phyloP scores from a whole-genome alignment of 2,113 vertebrate species.

The Sander vitreus region DNA sequence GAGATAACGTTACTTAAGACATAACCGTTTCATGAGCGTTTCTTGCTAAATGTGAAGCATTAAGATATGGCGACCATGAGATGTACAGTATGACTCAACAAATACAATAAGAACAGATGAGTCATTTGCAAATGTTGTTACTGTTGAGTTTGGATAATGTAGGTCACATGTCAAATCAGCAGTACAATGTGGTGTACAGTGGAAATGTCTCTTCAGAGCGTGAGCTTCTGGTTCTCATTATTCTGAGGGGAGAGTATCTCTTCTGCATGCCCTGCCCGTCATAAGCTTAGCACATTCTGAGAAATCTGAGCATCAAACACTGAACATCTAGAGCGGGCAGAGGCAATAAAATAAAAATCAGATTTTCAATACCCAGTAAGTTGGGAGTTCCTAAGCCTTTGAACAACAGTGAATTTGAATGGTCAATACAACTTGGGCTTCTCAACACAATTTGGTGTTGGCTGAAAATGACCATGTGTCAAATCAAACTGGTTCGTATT shows the following conservation, averaged over 20 bases:
- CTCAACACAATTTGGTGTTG: no score
- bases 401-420: not conserved
- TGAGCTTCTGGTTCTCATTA: constrained; percentile 69
- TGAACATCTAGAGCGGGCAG: constrained; percentile 1
- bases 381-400: not conserved
- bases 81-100: constrained; percentile 68
- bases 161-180: constrained; percentile 51
- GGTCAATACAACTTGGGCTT: not conserved
- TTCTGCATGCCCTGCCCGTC: constrained; percentile 25
- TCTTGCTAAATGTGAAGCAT: constrained; percentile 40
- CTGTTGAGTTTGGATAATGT: constrained; percentile 41
- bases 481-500: not conserved
- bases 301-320: constrained; percentile 32
- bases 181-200: constrained; percentile 24
- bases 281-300: constrained; percentile 45
- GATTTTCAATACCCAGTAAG: not conserved
- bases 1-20: constrained; percentile 38
- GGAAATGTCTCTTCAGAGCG: constrained; percentile 59
- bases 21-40: constrained; percentile 11
- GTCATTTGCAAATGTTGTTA: constrained; percentile 60
- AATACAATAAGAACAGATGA: constrained; percentile 70
- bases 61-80: constrained; percentile 51
- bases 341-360: not conserved
- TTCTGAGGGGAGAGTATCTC: constrained; percentile 26
- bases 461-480: not conserved